Evolutionary conservation across 30 jellyfish, hydroid and myxozoan genomes (phyloP), one percentile per base, ranked within the genome.

Genomic region (Aurelia sp.): DNA sequence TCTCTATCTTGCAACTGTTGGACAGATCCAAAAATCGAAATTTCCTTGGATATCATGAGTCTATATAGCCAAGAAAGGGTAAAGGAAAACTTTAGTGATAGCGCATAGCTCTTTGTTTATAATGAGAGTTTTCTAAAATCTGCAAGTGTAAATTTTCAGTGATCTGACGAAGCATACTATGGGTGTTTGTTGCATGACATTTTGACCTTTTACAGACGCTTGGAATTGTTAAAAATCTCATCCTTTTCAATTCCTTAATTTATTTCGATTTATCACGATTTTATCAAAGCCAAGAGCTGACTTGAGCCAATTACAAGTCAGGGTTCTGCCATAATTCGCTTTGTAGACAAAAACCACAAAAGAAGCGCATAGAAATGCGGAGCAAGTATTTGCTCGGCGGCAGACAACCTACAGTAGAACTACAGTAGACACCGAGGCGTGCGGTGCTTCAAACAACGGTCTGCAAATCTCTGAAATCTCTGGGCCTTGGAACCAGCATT

Each of bases 281-380:
- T 55, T 71, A 68, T 82, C 85, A 71, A 82, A 69, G 84, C 79
- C 19, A 79, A 74, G 92, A 71, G 82, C 85, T 71, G 85, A 71
- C 85, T 71, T 82, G 82, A 82, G 92, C 85, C 92, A 82, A 82
- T 82, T 82, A 82, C 85, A 74, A 74, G 74, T 66, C 74, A 50
- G 90, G 83, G 69, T 80, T 66, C 53, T 78, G 48, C 60, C 79
- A 64, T 62, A 41, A 78, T 62, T 78, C 89, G 71, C 89, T 78
- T 78, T 78, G 89, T 78, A 61, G 77, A 78, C 89, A 48, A 78
- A 64, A 78, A 78, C 89, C 89, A 73, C 89, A 78, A 78, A 63
- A 59, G 79, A 58, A 78, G 89, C 89, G 89, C 79, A 78, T 55
- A 78, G 89, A 78, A 78, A 78, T 62, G 63, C 63, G 89, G 89